A percentile compares a stretch with the other conserved stretches of the same genome.
These are phyloP conservation scores for Therioaphis trifolii DNA, from an alignment of 2,888 invertebrate species.

Conservation along the genomic window DNA sequence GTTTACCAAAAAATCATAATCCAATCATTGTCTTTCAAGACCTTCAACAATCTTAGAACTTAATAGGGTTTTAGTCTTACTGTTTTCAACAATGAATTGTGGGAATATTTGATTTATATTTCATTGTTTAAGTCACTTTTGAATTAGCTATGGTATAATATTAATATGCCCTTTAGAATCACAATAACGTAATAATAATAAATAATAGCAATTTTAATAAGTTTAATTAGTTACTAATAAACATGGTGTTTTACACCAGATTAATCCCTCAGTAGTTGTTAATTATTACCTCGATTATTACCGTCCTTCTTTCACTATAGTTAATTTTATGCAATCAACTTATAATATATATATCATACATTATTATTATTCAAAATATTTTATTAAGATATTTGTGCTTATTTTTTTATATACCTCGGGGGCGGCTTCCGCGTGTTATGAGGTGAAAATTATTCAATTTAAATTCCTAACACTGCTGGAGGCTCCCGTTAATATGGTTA, in stretches of 20 bases:
- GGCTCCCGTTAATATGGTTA: background rate
- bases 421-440: background rate
- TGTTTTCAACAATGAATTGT: slow-evolving; percentile 36
- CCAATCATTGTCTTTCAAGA: slow-evolving; percentile 24
- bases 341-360: background rate
- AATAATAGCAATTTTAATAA: slow-evolving; percentile 6
- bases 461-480: background rate
- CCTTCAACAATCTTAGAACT: slow-evolving; percentile 29
- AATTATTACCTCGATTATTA: no score
- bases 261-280: background rate
- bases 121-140: slow-evolving; percentile 2
- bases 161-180: background rate
- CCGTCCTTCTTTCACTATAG: slow-evolving; percentile 17
- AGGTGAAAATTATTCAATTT: slow-evolving; percentile 25
- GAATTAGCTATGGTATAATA: slow-evolving; percentile 9
- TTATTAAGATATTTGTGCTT: slow-evolving; percentile 15
- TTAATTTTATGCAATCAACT: slow-evolving; percentile 12
- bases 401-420: background rate
- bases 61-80: background rate
- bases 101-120: slow-evolving; percentile 39
- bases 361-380: slow-evolving; percentile 28
- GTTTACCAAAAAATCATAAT: background rate
- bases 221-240: slow-evolving; percentile 29
- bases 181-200: slow-evolving; percentile 2
- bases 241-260: slow-evolving; percentile 40